These are phyloP conservation scores for Pipistrellus nathusii DNA, from an alignment of 2,797 vertebrate species.

Conservation along the genomic window DNA sequence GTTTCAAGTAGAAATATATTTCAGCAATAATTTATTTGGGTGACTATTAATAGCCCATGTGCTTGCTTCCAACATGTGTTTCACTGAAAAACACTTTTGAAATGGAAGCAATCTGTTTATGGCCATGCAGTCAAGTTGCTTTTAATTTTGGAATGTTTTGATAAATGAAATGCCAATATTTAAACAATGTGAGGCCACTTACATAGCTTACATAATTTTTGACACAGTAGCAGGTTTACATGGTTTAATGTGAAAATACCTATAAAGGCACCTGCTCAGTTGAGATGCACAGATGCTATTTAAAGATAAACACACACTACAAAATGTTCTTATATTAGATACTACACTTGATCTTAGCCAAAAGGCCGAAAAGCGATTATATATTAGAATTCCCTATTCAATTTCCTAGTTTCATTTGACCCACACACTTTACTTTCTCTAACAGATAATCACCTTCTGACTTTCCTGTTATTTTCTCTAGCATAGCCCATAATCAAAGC, in stretches of 20 bases:
- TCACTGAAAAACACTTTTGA: slow-evolving; percentile 18
- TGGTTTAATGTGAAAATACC: background rate
- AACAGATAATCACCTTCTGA: background rate
- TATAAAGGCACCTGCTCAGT: slow-evolving; percentile 9
- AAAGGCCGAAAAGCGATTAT: background rate
- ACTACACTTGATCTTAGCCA: too few relatives aligned
- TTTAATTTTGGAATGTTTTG: background rate
- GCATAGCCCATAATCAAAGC: background rate
- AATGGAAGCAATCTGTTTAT: background rate
- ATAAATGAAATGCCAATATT: background rate
- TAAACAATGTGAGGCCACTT: background rate
- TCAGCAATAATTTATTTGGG: slow-evolving; percentile 1
- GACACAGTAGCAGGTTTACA: background rate
- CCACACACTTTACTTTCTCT: background rate
- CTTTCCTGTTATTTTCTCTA: background rate
- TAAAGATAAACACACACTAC: background rate
- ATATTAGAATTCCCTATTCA: background rate
- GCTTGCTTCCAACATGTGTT: background rate
- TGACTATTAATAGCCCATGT: background rate
- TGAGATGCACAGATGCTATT: background rate
- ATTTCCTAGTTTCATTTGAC: background rate
- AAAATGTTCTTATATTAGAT: background rate
- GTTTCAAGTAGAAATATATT: slow-evolving; percentile 35
- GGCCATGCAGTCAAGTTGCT: background rate
- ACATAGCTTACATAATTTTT: background rate